A percentile compares a stretch with the other conserved stretches of the same genome.
Evolutionary conservation across 2,113 vertebrate species (phyloP).

Genomic region (Menidia beryllina): DNA sequence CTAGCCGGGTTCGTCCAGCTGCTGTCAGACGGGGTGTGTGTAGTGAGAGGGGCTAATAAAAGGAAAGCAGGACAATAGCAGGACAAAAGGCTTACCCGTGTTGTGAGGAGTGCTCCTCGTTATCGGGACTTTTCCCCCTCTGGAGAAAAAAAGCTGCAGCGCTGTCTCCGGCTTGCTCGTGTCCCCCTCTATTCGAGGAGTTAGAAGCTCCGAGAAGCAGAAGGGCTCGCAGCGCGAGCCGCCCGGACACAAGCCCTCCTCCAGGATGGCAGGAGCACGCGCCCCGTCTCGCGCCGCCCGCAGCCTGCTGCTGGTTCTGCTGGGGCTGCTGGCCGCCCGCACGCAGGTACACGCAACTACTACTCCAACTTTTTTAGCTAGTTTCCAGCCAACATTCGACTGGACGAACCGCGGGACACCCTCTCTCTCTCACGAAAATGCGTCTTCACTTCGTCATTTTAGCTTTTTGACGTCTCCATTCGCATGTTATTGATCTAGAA

Average conservation of each 20-base stretch:
- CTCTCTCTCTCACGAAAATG: not conserved
- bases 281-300: too few species aligned
- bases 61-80: constrained; percentile 5
- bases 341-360: constrained; percentile 34
- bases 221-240: constrained; percentile 18
- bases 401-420: not conserved
- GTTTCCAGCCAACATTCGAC: not conserved
- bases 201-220: not conserved
- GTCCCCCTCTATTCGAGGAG: not conserved
- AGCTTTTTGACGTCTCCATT: not conserved
- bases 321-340: constrained; percentile 21
- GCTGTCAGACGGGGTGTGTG: not conserved
- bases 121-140: not conserved
- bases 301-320: constrained; percentile 28
- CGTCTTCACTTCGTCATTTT: not conserved
- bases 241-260: constrained; percentile 6
- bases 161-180: constrained; percentile 5
- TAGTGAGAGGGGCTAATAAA: fast-evolving
- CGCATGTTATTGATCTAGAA: not conserved
- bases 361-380: not conserved
- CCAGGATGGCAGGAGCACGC: constrained; percentile 48
- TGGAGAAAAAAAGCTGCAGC: not conserved
- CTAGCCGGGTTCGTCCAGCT: constrained; percentile 2
- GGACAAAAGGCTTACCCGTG: constrained; percentile 18
- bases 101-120: not conserved